phyloP scores from a whole-genome alignment of 2,888 invertebrate genomes.

The Erebia palarica region DNA sequence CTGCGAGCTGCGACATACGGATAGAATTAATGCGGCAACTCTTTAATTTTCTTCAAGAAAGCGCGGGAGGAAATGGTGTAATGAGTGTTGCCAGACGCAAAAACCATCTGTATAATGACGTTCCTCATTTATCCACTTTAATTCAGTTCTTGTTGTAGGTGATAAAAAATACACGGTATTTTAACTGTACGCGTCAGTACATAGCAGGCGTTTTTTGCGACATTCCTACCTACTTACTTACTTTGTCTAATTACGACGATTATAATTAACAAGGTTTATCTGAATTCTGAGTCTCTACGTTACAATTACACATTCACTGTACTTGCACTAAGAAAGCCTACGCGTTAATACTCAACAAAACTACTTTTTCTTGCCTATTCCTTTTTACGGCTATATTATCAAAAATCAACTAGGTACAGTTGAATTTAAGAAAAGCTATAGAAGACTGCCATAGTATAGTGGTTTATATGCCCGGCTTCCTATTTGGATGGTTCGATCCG shows the following conservation, averaged over 20 bases:
- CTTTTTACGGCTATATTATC: too few species aligned
- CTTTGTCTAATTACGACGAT: conserved; percentile 27
- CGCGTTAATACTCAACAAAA: too few species aligned
- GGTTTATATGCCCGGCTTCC: too few species aligned
- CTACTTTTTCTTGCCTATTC: too few species aligned
- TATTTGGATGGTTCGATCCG: too few species aligned
- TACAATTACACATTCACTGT: not conserved
- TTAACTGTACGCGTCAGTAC: conserved; percentile 53
- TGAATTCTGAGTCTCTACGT: conserved; percentile 37
- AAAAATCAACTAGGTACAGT: too few species aligned
- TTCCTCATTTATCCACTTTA: conserved; percentile 59
- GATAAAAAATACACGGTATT: conserved; percentile 60
- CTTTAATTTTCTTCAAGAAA: conserved; percentile 81
- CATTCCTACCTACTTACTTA: conserved; percentile 10
- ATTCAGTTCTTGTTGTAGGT: conserved; percentile 61
- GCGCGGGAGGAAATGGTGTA: conserved; percentile 79
- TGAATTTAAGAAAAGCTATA: too few species aligned
- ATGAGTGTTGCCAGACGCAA: conserved; percentile 76
- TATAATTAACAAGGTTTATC: conserved; percentile 27
- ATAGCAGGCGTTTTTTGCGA: conserved; percentile 26
- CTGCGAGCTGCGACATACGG: conserved; percentile 70
- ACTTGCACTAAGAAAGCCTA: too few species aligned
- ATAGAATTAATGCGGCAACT: conserved; percentile 78
- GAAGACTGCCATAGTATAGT: too few species aligned
- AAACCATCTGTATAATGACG: conserved; percentile 74